Evolutionary conservation across 2,113 vertebrate species (phyloP).

Genomic region (Heloderma charlesbogerti): DNA sequence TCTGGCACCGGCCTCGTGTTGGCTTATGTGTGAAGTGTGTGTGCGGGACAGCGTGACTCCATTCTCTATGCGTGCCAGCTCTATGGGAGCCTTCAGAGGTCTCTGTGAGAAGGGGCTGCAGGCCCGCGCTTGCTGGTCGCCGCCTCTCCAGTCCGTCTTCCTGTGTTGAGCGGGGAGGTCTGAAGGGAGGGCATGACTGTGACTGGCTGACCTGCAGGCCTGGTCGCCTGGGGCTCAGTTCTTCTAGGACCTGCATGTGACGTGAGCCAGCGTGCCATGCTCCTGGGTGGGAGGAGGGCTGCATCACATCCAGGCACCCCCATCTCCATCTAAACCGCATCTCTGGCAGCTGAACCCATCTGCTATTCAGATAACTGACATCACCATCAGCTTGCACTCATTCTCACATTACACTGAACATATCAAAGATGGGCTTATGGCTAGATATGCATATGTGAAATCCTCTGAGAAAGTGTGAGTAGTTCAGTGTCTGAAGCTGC

Average conservation of each 20-base stretch:
- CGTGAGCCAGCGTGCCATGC: background rate
- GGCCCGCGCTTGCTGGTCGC: too few species aligned
- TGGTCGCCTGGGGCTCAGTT: too few species aligned
- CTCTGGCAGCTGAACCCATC: background rate
- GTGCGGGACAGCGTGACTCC: too few species aligned
- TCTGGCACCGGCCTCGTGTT: background rate
- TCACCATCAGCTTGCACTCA: background rate
- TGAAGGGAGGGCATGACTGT: too few species aligned
- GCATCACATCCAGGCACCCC: background rate
- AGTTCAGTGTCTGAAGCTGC: background rate
- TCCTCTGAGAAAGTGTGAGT: background rate
- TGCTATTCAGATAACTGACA: slow-evolving; percentile 8
- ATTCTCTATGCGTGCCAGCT: too few species aligned
- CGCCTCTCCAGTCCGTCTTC: too few species aligned
- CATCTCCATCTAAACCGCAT: background rate
- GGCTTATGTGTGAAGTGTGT: too few species aligned
- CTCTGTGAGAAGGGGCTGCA: too few species aligned
- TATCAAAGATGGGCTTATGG: background rate
- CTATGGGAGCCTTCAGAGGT: too few species aligned
- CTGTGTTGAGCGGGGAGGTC: too few species aligned
- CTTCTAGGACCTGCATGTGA: too few species aligned
- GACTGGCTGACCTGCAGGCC: too few species aligned
- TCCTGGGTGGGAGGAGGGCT: background rate
- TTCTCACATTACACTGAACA: slow-evolving; percentile 17
- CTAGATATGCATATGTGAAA: background rate